Evolutionary conservation across 2,113 vertebrate species (phyloP), one percentile per base, ranked within the genome.

Genomic region (Hippopotamus amphibius): DNA sequence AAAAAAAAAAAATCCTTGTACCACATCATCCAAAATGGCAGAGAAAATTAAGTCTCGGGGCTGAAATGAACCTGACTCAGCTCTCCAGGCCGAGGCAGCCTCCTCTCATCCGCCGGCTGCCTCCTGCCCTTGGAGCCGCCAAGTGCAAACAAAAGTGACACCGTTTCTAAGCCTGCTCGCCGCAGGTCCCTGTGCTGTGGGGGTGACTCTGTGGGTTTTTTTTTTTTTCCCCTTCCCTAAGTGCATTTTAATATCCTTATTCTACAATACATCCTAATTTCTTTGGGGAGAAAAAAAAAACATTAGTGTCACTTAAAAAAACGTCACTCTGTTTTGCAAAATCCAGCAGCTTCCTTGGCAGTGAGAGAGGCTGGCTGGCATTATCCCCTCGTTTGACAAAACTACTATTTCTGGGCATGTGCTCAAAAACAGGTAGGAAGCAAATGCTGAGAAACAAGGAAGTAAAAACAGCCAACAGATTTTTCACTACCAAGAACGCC

Each of bases 351-450:
- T 98, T 98, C 98, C 97, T 98, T 99, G 99, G 99, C 99, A 99
- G 98, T 93, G 82, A 92, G 96, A 97, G 95, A 97, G 98, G 98
- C 98, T 98, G 98, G 98, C 98, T 99, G 99, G 99, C 99, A 99
- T 98, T 98, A 98, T 98, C 97, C 96, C 98, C 98, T 98, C 98
- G 48, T 98, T 98, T 99, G 98, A 99, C 98, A 99, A 99, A 99
- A 99, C 98, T 99, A 98, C 99, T 99, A 99, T 99, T 99, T 99
- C 99, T 99, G 99, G 99, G 99, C 99, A 99, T 97, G 9, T 90
- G 82, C 98, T 99, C 99, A 99, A 99, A 99, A 99, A 98, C 99
- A 99, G 99, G 99, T 99, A 99, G 99, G 99, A 99, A 99, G 99
- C 98, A 99, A 99, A 99, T 97, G 98, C 99, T 98, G 98, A 98